Conservation (phyloP, 2,113 vertebrate genomes). For the Melanerpes aurifrons region DNA sequence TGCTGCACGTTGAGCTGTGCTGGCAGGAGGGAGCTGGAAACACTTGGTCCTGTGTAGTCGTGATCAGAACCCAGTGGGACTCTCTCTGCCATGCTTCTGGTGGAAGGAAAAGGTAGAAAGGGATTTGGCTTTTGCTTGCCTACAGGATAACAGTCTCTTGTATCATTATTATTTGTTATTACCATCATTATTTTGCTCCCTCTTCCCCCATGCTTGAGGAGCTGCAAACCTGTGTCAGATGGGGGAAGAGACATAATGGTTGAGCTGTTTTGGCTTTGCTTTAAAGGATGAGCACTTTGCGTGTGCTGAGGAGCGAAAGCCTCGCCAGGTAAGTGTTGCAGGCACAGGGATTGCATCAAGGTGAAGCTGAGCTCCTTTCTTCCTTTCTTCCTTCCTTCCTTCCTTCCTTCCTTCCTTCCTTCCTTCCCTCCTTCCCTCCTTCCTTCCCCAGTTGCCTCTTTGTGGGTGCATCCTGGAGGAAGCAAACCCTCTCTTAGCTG, state of each 20-base stretch:
- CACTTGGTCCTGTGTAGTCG: neutral
- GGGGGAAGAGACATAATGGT: constrained; percentile 14
- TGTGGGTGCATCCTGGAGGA: neutral
- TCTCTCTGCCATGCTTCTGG: neutral
- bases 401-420: neutral
- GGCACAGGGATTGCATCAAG: neutral
- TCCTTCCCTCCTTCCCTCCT: too few relatives aligned
- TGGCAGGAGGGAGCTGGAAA: constrained; percentile 13
- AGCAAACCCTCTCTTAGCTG: neutral
- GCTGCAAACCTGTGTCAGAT: constrained; percentile 33
- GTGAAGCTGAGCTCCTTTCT: constrained; percentile 4
- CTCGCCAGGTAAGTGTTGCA: constrained; percentile 45
- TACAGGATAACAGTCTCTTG: neutral
- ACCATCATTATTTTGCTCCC: neutral
- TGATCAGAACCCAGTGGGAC: constrained; percentile 1
- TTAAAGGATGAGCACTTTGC: neutral
- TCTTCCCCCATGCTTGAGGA: constrained; percentile 37
- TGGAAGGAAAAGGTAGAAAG: neutral
- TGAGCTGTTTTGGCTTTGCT: constrained; percentile 50
- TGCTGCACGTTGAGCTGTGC: constrained; percentile 16
- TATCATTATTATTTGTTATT: neutral
- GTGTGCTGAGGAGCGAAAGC: neutral
- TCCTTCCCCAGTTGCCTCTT: neutral
- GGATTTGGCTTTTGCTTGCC: constrained; percentile 13
- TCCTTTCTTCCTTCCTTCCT: neutral